Evolutionary conservation across 2,888 invertebrate species (phyloP), one percentile per base, ranked within the genome.

Genomic region (Perdita meconis): DNA sequence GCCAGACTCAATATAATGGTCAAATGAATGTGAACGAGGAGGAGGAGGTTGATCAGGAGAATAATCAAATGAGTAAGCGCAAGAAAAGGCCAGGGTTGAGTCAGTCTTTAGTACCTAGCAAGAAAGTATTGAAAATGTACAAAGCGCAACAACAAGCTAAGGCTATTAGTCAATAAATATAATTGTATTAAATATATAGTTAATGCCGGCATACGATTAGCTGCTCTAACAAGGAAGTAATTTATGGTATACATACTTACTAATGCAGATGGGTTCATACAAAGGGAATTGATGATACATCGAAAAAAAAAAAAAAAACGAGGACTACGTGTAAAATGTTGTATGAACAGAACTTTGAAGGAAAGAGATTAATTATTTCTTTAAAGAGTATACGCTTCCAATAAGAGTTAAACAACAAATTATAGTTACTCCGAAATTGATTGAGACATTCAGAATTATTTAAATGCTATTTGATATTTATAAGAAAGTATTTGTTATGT

Each of bases 91-190:
- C 97, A 53, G 98, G 98, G 0, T 93, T 98, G 16, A 94, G 95
- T 42, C 95, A 97, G 89, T 94, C 94, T 3, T 92, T 98, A 64
- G 93, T 96, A 51, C 98, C 98, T 8, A 96, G 97, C 24, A 97
- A 97, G 90, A 97, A 96, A 93, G 96, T 97, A 10, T 94, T 97
- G 92, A 96, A 96, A 93, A 95, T 95, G 93, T 96, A 95, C 91
- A 95, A 95, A 91, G 94, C 94, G 83, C 95, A 95, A 89, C 95
- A 95, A 89, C 95, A 95, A 93, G 90, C 93, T 80, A 94, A 92
- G 81, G 86, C 91, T 61, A 86, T 91, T 83, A 85, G 85, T 82
- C 90, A 92, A 90, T 92, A 90, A 90, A 81, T 64, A 55, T 53
- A 67, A 63, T 42, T 65, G 36, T 61, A 56, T 47, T 51, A 47